Conservation (phyloP, 2,797 vertebrate species). For the Halcyon badia region DNA sequence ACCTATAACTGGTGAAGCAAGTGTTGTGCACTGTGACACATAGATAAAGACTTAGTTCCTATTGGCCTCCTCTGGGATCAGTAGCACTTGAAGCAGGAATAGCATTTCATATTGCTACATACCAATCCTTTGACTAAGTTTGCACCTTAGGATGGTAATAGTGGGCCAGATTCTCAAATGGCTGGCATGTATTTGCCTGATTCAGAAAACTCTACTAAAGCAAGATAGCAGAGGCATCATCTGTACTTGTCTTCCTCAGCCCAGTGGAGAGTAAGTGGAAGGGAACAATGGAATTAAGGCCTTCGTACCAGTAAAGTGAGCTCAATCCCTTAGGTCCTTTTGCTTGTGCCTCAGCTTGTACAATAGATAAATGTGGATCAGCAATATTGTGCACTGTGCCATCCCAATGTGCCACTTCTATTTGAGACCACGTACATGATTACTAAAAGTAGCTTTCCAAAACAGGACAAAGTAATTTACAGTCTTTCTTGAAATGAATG, state of each 20-base stretch:
- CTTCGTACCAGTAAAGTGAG: background rate
- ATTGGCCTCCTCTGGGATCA: background rate
- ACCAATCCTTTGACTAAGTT: background rate
- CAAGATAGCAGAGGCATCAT: background rate
- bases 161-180: background rate
- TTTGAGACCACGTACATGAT: accelerated
- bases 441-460: background rate
- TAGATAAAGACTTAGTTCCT: background rate
- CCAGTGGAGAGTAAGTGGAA: background rate
- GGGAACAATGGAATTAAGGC: background rate
- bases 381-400: background rate
- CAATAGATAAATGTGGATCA: background rate
- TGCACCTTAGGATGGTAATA: background rate
- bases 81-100: background rate
- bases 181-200: background rate
- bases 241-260: background rate
- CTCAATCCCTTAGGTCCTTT: background rate
- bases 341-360: background rate
- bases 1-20: background rate
- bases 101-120: background rate
- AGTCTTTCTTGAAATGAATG: background rate
- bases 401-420: background rate
- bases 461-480: background rate
- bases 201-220: background rate
- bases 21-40: background rate